Base-by-base conservation (phyloP, 2,888 invertebrate species). In the Podabrus alpinus region DNA sequence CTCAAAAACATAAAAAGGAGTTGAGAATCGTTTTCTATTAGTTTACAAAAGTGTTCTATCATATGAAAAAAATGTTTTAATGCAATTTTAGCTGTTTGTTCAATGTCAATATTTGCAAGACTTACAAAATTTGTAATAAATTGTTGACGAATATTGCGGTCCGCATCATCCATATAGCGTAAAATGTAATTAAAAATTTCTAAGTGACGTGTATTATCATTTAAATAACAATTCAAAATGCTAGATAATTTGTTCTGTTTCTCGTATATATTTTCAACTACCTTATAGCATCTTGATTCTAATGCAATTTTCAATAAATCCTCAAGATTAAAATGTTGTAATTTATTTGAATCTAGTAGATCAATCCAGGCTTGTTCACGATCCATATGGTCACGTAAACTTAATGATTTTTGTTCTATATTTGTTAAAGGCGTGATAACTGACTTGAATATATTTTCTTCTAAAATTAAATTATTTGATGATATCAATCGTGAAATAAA, bases 321-420 rank as follows among this genome's bases (percentile, higher is more conserved):
- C 29, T 90, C 89, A 74, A 89, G 88, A 73, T 91, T 89, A 75
- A 92, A 89, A 82, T 91, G 89, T 21, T 87, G 86, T 19, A 94
- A 86, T 67, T 91, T 90, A 79, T 92, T 89, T 74, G 91, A 89
- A n/a, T 89, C 88, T 11, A 94, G 86, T 25, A 95, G 86, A 83
- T 94, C 94, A 68, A 94, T 86, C 87, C 94, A 89, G 1, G 94
- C 92, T 82, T 93, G 93, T 84, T 95, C 94, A 59, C 94, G 88
- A 85, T 94, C 94, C 75, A 91, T 91, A 78, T 90, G 90, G 81
- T 90, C 89, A 1, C 90, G 86, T 84, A 83, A 75, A 68, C 83
- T 85, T 73, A 86, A 76, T 3, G 82, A 79, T 70, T 83, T 80
- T 7, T 80, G 82, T 13, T 81, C 79, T 70, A 80, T 81, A 74